Evolutionary conservation across 2,113 vertebrate genomes (phyloP).

Genomic region (Varanus komodoensis): DNA sequence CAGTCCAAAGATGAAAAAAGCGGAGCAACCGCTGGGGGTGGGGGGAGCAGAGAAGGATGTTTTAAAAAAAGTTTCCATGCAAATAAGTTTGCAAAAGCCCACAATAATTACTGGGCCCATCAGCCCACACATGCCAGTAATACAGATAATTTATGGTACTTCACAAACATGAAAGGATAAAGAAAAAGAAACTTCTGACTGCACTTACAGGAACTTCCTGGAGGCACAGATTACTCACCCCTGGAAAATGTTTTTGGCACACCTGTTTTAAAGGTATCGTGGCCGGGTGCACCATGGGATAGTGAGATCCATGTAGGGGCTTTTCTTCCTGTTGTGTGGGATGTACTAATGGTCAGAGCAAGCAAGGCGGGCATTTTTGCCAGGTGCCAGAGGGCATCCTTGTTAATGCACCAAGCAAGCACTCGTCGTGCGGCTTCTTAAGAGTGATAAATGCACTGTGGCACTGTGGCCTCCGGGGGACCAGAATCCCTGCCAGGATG

Average conservation of each 20-base stretch:
- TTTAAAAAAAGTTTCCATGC: background rate
- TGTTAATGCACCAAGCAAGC: too few relatives aligned
- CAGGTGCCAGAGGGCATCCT: background rate
- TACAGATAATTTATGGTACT: background rate
- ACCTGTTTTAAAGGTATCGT: background rate
- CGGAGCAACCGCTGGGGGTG: background rate
- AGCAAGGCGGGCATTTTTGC: background rate
- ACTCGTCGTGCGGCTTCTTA: background rate
- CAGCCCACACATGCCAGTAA: background rate
- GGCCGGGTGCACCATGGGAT: background rate
- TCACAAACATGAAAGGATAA: background rate
- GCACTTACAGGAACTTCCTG: background rate
- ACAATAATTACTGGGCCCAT: background rate
- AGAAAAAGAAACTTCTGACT: background rate
- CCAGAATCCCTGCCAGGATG: too few relatives aligned
- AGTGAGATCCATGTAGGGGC: background rate
- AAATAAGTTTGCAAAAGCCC: background rate
- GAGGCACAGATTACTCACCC: too few relatives aligned
- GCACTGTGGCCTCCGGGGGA: background rate
- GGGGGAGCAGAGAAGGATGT: background rate
- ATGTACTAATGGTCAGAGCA: background rate
- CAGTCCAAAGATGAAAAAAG: too few relatives aligned
- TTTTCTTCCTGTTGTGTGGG: background rate
- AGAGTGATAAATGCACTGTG: background rate
- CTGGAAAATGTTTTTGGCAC: background rate